These are phyloP conservation scores for Thalassarche chlororhynchos DNA, from an alignment of 2,113 vertebrate genomes.

Conservation along the genomic window DNA sequence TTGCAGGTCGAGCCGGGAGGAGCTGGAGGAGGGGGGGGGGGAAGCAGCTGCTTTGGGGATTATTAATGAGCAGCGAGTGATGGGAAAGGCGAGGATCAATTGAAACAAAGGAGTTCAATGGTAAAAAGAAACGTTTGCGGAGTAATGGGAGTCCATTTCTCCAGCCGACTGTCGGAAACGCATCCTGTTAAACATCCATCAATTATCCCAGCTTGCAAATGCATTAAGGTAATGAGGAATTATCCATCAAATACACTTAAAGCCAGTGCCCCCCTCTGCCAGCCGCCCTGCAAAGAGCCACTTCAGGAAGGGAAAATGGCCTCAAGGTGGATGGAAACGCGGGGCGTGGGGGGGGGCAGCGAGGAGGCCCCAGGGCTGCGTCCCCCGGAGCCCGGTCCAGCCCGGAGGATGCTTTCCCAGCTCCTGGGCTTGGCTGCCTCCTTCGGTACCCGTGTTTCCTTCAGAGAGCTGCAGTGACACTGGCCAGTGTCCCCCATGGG, in stretches of 20 bases:
- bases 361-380: not conserved
- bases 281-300: conserved; percentile 29
- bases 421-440: not conserved
- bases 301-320: conserved; percentile 43
- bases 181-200: conserved; percentile 75
- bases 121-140: conserved; percentile 55
- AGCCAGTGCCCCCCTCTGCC: conserved; percentile 26
- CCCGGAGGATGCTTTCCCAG: not conserved
- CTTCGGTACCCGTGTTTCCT: fast-evolving
- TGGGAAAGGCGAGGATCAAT: conserved; percentile 70
- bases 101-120: conserved; percentile 69
- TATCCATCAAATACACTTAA: conserved; percentile 72
- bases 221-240: conserved; percentile 74
- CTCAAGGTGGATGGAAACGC: not conserved
- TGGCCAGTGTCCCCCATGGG: fast-evolving
- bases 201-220: conserved; percentile 72
- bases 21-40: not conserved
- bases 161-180: conserved; percentile 64
- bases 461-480: not conserved
- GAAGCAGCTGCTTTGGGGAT: conserved; percentile 70
- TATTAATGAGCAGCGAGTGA: conserved; percentile 68
- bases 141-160: conserved; percentile 72
- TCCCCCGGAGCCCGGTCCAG: not conserved
- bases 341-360: not conserved
- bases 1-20: not conserved